These are phyloP conservation scores for Nestor notabilis DNA, from an alignment of 2,113 vertebrate species.

Conservation along the genomic window DNA sequence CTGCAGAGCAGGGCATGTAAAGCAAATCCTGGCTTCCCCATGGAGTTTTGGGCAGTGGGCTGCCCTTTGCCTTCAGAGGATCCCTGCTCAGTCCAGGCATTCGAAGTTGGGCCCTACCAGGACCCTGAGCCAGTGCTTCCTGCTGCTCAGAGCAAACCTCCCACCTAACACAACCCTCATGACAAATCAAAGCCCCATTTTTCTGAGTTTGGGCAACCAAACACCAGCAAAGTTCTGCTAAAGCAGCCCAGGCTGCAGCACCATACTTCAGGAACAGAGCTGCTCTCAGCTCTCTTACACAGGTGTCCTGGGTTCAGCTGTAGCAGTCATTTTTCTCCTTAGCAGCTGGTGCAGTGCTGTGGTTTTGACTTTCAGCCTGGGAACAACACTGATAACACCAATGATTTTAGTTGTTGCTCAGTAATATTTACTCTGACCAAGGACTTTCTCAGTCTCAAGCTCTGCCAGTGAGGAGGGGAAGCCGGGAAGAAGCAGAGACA, in stretches of 20 bases:
- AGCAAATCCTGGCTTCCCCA: neutral
- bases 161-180: neutral
- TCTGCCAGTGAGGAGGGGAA: too few relatives aligned
- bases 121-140: neutral
- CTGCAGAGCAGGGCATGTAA: neutral
- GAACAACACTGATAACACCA: too few relatives aligned
- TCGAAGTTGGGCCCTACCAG: neutral
- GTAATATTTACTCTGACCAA: too few relatives aligned
- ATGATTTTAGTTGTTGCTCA: too few relatives aligned
- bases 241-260: neutral
- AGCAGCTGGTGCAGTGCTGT: too few relatives aligned
- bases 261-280: neutral
- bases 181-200: neutral
- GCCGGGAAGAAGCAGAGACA: too few relatives aligned
- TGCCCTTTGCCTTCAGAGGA: neutral
- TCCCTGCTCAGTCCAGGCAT: too few relatives aligned
- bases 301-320: too few relatives aligned
- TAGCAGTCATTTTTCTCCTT: too few relatives aligned
- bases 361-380: too few relatives aligned
- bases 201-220: neutral
- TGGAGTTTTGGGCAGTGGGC: neutral
- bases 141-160: neutral
- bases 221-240: neutral
- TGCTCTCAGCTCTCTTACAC: neutral
- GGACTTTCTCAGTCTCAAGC: too few relatives aligned